These are phyloP conservation scores for Holothuria scabra DNA, from an alignment of 53 echinoderm and acorn worm species.

Conservation along the genomic window DNA sequence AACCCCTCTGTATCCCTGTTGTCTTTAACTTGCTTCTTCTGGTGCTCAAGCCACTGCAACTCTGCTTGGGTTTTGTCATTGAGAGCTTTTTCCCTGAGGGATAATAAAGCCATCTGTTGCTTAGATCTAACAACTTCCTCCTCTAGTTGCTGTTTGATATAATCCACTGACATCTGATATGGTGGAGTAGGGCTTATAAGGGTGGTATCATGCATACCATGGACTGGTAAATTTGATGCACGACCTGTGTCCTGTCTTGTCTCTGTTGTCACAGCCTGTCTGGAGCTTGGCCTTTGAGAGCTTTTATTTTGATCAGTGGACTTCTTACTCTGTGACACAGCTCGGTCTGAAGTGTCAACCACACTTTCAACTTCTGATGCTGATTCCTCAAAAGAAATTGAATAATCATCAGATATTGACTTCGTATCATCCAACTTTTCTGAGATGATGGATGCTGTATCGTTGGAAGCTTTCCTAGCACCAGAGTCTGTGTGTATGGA, in stretches of 20 bases:
- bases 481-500: constrained; percentile 85
- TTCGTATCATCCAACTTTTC: constrained; percentile 67
- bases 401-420: constrained; percentile 50
- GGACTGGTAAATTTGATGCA: background rate
- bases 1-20: constrained; percentile 72
- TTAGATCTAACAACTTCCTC: constrained; percentile 88
- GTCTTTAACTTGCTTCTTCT: constrained; percentile 77
- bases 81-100: constrained; percentile 85
- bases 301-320: constrained; percentile 12
- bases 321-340: constrained; percentile 24
- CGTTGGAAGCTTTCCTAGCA: constrained; percentile 41
- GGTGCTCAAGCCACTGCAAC: constrained; percentile 93
- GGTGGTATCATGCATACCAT: background rate
- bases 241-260: constrained; percentile 42
- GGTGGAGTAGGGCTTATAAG: constrained; percentile 6
- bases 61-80: constrained; percentile 90
- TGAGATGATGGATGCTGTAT: constrained; percentile 61
- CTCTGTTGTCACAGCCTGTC: constrained; percentile 5
- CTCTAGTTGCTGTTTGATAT: constrained; percentile 80
- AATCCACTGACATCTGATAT: constrained; percentile 54
- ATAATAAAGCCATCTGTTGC: constrained; percentile 83
- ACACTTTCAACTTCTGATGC: constrained; percentile 44
- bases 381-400: constrained; percentile 64
- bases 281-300: background rate
- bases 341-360: constrained; percentile 36